Conservation (phyloP, 2,113 vertebrate species). For the Paracyprichromis sp. region DNA sequence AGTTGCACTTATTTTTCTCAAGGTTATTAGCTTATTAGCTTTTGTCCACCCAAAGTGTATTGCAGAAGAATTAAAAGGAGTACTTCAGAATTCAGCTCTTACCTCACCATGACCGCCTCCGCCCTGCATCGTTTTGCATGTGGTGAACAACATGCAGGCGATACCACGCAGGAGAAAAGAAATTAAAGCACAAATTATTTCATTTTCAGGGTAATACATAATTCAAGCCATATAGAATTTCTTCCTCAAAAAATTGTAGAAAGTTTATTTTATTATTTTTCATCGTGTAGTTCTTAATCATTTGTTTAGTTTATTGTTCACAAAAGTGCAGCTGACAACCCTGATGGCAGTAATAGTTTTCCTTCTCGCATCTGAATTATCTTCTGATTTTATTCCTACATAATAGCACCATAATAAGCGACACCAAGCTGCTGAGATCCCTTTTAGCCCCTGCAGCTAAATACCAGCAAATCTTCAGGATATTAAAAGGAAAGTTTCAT, state of each 20-base stretch:
- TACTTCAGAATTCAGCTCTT: not conserved
- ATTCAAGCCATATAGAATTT: not conserved
- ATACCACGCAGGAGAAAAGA: not conserved
- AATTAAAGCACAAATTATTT: not conserved
- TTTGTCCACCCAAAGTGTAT: not conserved
- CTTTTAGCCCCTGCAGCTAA: not conserved
- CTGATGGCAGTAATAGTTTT: not conserved
- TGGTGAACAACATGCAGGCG: not conserved
- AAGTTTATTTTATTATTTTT: not conserved
- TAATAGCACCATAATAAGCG: not conserved
- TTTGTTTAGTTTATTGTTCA: not conserved
- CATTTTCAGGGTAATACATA: not conserved
- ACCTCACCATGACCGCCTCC: slow-evolving; percentile 61
- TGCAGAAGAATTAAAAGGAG: not conserved
- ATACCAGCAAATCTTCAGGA: not conserved
- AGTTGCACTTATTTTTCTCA: not conserved
- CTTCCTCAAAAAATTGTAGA: too few relatives aligned
- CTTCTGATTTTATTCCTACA: not conserved
- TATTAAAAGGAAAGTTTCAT: not conserved
- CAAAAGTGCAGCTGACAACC: not conserved
- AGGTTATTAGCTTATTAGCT: not conserved
- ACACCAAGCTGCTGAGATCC: not conserved
- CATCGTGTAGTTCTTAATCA: not conserved
- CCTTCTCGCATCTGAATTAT: not conserved
- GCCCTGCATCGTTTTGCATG: slow-evolving; percentile 28